Evolutionary conservation across 2,888 invertebrate species (phyloP), one percentile per base, ranked within the genome.

Genomic region (Caenorhabditis wallacei): DNA sequence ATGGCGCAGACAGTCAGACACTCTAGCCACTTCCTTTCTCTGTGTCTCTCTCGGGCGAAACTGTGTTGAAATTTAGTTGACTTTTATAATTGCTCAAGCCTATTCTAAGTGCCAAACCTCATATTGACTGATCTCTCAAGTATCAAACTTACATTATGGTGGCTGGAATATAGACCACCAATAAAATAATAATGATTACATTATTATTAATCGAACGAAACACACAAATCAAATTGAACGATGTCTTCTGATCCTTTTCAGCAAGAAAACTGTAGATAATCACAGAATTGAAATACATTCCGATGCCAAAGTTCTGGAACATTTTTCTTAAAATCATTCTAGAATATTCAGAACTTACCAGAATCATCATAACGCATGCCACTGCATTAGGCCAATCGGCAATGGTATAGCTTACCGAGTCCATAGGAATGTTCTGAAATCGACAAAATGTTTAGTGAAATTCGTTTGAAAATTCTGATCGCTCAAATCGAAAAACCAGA

Each of bases 171-270:
- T 68, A 53, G 1, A 76, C 26, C 1, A 76, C 18, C 10, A 40
- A 2, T 5, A 76, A 59, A 43, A 61, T 51, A 10, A 69, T 40
- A 10, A 76, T n/a, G 3, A 76, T 43, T 0, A 53, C 43, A 18
- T 48, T 16, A 26, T 76, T 76, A 24, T 76, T 76, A 43, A 69
- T 30, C 7, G 76, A 37, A 4, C 76, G 54, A 2, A 68, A 40
- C 0, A 69, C 53, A 37, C 76, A 76, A 0, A 76, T 61, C 68
- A 76, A 37, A 26, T 68, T 66, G 53, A 76, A 76, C 16, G 68
- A 68, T 1, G 76, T 68, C 13, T 59, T 68, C 16, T 68, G 68
- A 13, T 76, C 51, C 0, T 30, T 53, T 2, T 68, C 76, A 7
- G 30, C 40, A 16, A 68, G 48, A 48, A 53, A 59, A 10, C 68